These are phyloP conservation scores for Coregonus sp. DNA, from an alignment of 2,797 vertebrate genomes.

Conservation along the genomic window DNA sequence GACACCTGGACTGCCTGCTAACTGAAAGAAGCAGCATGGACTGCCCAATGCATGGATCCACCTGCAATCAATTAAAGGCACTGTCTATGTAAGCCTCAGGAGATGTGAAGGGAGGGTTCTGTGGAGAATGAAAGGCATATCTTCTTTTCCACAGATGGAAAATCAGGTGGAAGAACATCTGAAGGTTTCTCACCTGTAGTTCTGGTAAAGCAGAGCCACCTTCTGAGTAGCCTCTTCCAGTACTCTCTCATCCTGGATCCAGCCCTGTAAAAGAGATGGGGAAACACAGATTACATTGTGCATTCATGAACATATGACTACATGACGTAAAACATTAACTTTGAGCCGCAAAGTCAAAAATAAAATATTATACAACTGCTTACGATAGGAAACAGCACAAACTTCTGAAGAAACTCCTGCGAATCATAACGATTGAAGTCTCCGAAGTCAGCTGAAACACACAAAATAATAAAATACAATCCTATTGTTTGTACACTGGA, in stretches of 20 bases:
- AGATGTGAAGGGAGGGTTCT: constrained; percentile 6
- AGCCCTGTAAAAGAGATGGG: constrained; percentile 77
- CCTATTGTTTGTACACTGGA: neutral
- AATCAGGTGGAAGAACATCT: neutral
- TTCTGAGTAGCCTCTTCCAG: constrained; percentile 96
- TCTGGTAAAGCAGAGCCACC: constrained; percentile 93
- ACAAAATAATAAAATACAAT: constrained; percentile 6
- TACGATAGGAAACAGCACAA: constrained; percentile 96
- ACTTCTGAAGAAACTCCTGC: constrained; percentile 96
- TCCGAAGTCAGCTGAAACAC: constrained; percentile 90
- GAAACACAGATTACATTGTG: too few relatives aligned
- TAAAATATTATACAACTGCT: constrained; percentile 55
- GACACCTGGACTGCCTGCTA: constrained; percentile 10
- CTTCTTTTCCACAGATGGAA: constrained; percentile 6
- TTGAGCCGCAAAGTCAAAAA: neutral
- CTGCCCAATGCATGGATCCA: constrained; percentile 9
- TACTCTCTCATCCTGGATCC: constrained; percentile 95
- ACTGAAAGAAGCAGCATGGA: neutral
- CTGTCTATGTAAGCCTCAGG: neutral
- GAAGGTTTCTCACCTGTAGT: constrained; percentile 82
- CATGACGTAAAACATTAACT: neutral
- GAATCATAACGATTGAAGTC: constrained; percentile 97
- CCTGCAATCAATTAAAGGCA: constrained; percentile 2
- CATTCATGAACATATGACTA: too few relatives aligned
- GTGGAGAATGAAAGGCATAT: neutral